Evolutionary conservation across 2,888 invertebrate species (phyloP).

Genomic region (Lepas anatifera): DNA sequence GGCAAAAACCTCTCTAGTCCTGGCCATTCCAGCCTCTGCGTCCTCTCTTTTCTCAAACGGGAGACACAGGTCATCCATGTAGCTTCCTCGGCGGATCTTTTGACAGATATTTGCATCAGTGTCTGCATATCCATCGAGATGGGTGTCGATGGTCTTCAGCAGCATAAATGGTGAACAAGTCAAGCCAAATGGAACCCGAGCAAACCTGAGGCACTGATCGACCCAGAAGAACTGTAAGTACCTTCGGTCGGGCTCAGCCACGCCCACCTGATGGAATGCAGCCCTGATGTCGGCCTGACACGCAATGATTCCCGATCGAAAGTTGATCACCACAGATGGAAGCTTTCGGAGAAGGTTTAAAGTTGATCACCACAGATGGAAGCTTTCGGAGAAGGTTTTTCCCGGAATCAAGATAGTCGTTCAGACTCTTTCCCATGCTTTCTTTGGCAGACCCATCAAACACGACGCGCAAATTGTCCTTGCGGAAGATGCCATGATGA

Average conservation of each 20-base stretch:
- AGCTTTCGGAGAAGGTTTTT: neutral
- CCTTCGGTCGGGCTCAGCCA: neutral
- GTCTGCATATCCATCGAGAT: neutral
- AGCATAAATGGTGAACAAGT: neutral
- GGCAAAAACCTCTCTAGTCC: neutral
- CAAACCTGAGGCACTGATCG: neutral
- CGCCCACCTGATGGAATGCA: neutral
- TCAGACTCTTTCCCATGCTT: neutral
- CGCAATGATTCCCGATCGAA: too few relatives aligned
- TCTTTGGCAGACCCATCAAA: too few relatives aligned
- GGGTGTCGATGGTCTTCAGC: neutral
- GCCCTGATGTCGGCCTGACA: neutral
- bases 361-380: neutral
- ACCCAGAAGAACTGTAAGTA: neutral
- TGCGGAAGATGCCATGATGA: neutral
- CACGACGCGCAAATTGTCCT: neutral
- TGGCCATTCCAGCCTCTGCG: neutral
- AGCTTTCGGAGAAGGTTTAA: too few relatives aligned
- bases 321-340: neutral
- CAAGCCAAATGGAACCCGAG: neutral
- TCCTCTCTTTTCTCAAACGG: neutral
- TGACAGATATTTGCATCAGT: neutral
- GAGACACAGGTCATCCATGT: too few relatives aligned
- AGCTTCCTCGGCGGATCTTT: neutral
- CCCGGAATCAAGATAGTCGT: neutral